Evolutionary conservation across 2,888 invertebrate species (phyloP), one percentile per base, ranked within the genome.

Genomic region (Bombylius major): DNA sequence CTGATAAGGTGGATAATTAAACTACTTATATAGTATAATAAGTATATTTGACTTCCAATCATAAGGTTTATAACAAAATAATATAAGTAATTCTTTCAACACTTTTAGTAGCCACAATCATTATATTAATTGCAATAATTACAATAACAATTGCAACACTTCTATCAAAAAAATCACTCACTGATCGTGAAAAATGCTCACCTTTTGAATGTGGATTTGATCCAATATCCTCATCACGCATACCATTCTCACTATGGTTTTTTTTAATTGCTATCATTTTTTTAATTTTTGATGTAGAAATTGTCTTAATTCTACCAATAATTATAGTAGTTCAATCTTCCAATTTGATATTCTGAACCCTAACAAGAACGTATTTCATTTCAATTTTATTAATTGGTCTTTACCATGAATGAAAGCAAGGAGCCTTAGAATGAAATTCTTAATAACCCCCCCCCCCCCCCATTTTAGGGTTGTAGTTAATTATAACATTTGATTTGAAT

Each of bases 1-100:
- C 65, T 84, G 83, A 80, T 84, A 83, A 79, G 81, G 81, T 64
- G 78, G 77, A 65, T 81, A 23, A 23, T 66, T 23, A 23, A 23
- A 23, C 3, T 23, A 23, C 23, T 56, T 72, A 51, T 50, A 50
- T 50, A 55, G 47, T 47, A 55, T 46, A 55, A 70, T 23, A 23
- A 82, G 78, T 83, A 83, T 80, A 79, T 77, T 79, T 83, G 78
- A 82, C 72, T 83, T 83, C 82, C 82, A 83, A 83, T 82, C 77
- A 82, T 80, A 79, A 78, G 72, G 79, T 76, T 77, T 81, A 78
- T 23, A 63, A 56, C 60, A 57, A 50, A 68, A 75, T 78, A 81
- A 78, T 80, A 77, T 78, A 79, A 79, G 78, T 82, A 80, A 80
- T 79, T 66, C 69, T 74, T 65, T 67, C 71, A 67, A 68, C 76